Conservation (phyloP, 2,113 vertebrate species). For the Diphyllodes magnificus region DNA sequence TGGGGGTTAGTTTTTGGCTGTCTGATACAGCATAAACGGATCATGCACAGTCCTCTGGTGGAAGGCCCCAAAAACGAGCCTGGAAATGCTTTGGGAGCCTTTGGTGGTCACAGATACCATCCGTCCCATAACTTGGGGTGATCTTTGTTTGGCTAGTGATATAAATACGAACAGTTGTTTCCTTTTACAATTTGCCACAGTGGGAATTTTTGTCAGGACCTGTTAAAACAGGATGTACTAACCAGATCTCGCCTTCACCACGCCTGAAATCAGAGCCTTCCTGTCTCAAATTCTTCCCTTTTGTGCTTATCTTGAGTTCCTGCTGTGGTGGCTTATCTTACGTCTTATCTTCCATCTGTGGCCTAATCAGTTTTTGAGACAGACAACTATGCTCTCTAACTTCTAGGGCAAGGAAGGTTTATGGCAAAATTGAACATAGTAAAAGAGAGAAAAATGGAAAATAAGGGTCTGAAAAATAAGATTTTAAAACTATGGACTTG, state of each 20-base stretch:
- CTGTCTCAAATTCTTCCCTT: neutral
- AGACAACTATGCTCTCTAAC: neutral
- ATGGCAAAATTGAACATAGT: neutral
- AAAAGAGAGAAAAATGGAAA: neutral
- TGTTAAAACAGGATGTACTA: neutral
- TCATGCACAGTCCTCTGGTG: neutral
- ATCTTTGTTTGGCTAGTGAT: neutral
- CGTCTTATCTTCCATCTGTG: neutral
- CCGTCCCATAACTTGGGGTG: neutral
- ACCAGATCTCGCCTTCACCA: rapidly evolving
- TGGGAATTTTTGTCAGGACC: neutral
- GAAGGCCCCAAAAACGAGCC: neutral
- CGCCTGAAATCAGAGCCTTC: neutral
- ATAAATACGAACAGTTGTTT: neutral
- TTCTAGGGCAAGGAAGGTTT: neutral
- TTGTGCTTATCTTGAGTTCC: neutral
- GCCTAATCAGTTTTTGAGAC: neutral
- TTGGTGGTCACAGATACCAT: neutral
- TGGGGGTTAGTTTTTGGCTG: rapidly evolving
- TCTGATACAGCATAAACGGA: neutral
- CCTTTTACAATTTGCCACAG: neutral
- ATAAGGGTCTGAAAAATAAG: neutral
- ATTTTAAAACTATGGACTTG: neutral
- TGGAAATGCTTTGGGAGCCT: too few species aligned
- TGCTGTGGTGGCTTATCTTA: neutral